A percentile compares a stretch with the other conserved stretches of the same genome.
Evolutionary conservation across 2,797 vertebrate species (phyloP).

Genomic region (Tangara arthus): DNA sequence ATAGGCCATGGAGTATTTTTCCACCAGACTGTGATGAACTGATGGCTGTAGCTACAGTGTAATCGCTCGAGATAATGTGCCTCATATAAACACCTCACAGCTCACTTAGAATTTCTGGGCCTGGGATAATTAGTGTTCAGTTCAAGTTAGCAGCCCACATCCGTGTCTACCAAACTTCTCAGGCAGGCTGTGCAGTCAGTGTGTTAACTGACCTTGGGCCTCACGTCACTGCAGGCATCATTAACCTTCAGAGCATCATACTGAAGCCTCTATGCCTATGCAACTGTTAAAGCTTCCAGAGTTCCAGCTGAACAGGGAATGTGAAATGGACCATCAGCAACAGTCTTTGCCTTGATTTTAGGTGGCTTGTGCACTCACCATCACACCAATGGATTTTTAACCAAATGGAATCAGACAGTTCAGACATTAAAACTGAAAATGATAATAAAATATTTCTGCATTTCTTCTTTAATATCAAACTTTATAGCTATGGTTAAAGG

Average conservation of each 20-base stretch:
- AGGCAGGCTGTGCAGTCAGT: not conserved
- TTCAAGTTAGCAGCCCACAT: not conserved
- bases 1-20: not conserved
- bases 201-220: not conserved
- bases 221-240: accelerated
- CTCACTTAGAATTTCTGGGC: not conserved
- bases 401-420: constrained; percentile 7
- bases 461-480: constrained; percentile 32
- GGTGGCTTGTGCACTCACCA: not conserved
- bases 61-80: not conserved
- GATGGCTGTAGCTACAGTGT: not conserved
- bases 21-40: not conserved
- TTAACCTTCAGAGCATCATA: not conserved
- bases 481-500: not conserved
- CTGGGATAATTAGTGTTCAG: not conserved
- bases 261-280: not conserved
- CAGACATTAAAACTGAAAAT: constrained; percentile 33
- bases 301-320: not conserved
- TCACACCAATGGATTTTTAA: constrained; percentile 22
- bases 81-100: not conserved
- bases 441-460: constrained; percentile 38
- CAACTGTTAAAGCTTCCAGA: not conserved
- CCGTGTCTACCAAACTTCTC: not conserved
- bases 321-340: not conserved
- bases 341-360: not conserved